Conservation (phyloP, 2,113 vertebrate species). For the Prunella fulvescens region DNA sequence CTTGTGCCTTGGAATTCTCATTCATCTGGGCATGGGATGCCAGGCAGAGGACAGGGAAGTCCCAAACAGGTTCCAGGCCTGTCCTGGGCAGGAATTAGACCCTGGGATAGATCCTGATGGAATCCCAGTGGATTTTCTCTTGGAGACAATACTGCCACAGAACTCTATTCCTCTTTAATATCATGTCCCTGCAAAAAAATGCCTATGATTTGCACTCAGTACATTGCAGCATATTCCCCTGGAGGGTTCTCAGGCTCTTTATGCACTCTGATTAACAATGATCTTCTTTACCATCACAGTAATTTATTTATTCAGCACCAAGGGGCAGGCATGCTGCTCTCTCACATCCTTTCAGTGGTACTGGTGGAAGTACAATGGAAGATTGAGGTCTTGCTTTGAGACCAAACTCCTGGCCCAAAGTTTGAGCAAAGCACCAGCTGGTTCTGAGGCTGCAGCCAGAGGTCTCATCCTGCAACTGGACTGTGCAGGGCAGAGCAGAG, state of each 20-base stretch:
- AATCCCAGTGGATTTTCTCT: not conserved
- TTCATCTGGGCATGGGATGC: not conserved
- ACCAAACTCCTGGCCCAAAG: not conserved
- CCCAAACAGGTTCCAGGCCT: not conserved
- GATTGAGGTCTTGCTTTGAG: not conserved
- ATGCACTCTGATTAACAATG: slow-evolving; percentile 30
- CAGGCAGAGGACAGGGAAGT: not conserved
- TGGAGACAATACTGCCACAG: not conserved
- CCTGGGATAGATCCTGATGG: not conserved
- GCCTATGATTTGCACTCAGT: not conserved
- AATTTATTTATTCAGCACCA: slow-evolving; percentile 4
- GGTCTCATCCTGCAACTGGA: not conserved
- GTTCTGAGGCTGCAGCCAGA: not conserved
- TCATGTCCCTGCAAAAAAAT: not conserved
- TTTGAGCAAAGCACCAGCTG: not conserved
- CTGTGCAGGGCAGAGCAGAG: not conserved
- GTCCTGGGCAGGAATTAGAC: not conserved
- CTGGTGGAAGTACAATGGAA: not conserved
- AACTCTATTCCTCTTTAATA: not conserved
- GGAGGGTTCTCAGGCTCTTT: not conserved
- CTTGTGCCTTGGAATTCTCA: not conserved
- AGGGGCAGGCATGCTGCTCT: not conserved
- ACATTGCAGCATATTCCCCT: not conserved
- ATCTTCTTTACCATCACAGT: not conserved
- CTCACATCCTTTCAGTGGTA: not conserved